phyloP scores from a whole-genome alignment of 2,113 vertebrate genomes.

The Poicephalus gulielmi region DNA sequence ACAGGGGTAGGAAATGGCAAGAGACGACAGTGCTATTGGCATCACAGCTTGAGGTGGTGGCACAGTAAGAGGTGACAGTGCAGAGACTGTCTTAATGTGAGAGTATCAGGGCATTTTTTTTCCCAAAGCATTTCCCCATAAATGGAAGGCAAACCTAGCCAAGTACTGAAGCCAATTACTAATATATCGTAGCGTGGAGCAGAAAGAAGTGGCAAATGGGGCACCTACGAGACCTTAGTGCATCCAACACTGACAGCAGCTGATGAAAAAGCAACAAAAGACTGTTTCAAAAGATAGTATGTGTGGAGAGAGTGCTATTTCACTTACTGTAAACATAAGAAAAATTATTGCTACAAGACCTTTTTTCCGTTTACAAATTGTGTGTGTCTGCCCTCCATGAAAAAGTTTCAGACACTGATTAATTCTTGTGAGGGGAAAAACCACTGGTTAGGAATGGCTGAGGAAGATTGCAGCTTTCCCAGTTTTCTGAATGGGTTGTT shows the following conservation, averaged over 20 bases:
- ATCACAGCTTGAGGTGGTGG: neutral
- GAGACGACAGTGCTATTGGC: neutral
- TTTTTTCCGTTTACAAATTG: neutral
- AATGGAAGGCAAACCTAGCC: neutral
- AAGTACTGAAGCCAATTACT: neutral
- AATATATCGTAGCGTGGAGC: neutral
- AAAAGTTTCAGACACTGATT: neutral
- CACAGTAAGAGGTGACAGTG: neutral
- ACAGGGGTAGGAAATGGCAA: neutral
- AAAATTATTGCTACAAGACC: neutral
- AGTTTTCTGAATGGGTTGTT: constrained; percentile 26
- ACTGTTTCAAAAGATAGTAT: neutral
- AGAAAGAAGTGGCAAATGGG: neutral
- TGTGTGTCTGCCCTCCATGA: neutral
- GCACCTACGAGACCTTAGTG: neutral
- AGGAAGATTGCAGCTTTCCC: neutral
- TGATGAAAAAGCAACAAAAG: neutral
- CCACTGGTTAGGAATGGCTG: neutral
- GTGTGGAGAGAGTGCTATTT: neutral
- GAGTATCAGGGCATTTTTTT: neutral
- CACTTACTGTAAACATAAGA: neutral
- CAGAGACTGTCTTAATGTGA: neutral
- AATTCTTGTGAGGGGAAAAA: neutral
- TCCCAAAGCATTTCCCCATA: neutral
- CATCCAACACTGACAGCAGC: neutral